Evolutionary conservation across 2,113 vertebrate species (phyloP).

Genomic region (Dermatemys mawii): DNA sequence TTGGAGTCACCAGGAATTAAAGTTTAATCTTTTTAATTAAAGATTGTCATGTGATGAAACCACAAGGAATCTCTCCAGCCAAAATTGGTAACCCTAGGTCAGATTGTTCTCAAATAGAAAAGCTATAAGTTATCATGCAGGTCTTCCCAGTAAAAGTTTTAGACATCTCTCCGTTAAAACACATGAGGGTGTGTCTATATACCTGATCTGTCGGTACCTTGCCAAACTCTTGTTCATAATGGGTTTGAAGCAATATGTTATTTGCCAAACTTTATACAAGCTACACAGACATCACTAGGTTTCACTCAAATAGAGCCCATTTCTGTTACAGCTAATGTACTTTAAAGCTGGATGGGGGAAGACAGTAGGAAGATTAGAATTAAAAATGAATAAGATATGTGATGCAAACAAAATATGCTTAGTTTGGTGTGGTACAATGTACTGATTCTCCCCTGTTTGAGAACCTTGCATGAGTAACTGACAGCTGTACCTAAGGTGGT

Average conservation of each 20-base stretch:
- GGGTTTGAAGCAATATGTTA: constrained; percentile 7
- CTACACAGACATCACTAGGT: not conserved
- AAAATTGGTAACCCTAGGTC: too few relatives aligned
- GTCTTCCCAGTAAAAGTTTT: not conserved
- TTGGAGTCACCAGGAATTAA: too few relatives aligned
- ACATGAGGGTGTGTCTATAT: too few relatives aligned
- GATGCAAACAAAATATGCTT: constrained; percentile 26
- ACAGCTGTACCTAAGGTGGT: constrained; percentile 28
- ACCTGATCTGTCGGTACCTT: not conserved
- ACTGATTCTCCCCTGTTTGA: constrained; percentile 43
- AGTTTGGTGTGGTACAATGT: constrained; percentile 41
- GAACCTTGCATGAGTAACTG: constrained; percentile 60
- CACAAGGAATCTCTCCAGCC: too few relatives aligned
- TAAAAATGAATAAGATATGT: constrained; percentile 2
- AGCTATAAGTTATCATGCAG: not conserved
- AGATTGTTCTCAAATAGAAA: not conserved
- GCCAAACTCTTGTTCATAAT: constrained; percentile 20
- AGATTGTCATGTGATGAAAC: too few relatives aligned
- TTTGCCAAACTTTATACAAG: constrained; percentile 28
- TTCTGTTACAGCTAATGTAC: not conserved
- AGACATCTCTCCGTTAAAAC: not conserved
- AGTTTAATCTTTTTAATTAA: too few relatives aligned
- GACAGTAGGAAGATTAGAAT: not conserved
- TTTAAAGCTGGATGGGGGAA: not conserved
- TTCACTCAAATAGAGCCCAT: not conserved